phyloP scores from a whole-genome alignment of 2,888 invertebrate genomes.

The Macrophya annulata region DNA sequence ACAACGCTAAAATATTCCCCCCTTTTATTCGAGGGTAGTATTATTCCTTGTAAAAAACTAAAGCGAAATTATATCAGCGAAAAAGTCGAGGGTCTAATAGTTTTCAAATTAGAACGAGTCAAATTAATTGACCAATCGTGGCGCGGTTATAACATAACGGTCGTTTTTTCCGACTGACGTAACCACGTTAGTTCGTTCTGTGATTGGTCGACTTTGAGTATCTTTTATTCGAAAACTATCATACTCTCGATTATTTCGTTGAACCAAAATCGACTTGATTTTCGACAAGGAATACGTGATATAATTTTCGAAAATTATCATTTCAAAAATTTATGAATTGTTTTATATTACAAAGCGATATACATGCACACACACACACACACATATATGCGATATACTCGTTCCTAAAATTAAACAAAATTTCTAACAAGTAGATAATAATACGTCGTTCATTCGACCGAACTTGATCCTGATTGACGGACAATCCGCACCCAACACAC shows the following conservation, averaged over 20 bases:
- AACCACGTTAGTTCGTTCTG: not conserved
- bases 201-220: not conserved
- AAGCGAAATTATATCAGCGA: not conserved
- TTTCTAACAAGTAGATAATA: slow-evolving; percentile 12
- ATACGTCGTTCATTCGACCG: slow-evolving; percentile 9
- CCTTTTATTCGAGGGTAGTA: not conserved
- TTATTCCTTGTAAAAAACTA: not conserved
- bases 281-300: not conserved
- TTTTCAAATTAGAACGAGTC: not conserved
- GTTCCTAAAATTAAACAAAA: not conserved
- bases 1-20: not conserved
- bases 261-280: not conserved
- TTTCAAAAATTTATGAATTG: too few species aligned
- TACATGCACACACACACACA: too few species aligned
- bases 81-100: not conserved
- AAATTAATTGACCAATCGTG: not conserved
- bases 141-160: not conserved
- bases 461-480: slow-evolving; percentile 32
- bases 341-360: too few species aligned
- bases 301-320: not conserved
- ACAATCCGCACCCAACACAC: slow-evolving; percentile 21
- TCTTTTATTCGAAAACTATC: not conserved
- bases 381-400: not conserved
- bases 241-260: not conserved
- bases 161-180: not conserved